Percentiles rank a stretch among this genome's conserved stretches.
phyloP scores from a whole-genome alignment of 2,888 invertebrate genomes.

The Brachycybe producta region DNA sequence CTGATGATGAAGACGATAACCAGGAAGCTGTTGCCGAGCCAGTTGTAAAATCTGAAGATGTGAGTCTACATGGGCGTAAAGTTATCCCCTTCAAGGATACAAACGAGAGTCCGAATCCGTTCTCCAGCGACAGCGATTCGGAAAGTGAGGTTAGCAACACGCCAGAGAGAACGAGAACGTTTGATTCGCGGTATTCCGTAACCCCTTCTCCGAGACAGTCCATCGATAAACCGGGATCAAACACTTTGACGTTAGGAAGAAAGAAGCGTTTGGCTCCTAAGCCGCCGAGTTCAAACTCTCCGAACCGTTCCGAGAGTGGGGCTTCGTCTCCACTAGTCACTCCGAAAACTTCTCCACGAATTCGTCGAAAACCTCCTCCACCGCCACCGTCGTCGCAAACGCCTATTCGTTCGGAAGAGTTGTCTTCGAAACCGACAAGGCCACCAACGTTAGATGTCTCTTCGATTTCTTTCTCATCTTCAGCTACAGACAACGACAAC shows the following conservation, averaged over 20 bases:
- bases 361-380: slow-evolving; percentile 9
- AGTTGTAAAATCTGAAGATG: neutral
- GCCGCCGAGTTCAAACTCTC: no score
- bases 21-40: slow-evolving; percentile 5
- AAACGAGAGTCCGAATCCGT: neutral
- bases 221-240: no score
- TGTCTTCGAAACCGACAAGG: no score
- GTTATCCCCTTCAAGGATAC: neutral
- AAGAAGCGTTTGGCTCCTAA: slow-evolving; percentile 32
- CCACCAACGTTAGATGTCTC: no score
- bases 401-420: no score
- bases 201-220: neutral
- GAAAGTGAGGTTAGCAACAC: neutral
- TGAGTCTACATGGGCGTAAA: neutral
- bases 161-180: neutral
- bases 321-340: slow-evolving; percentile 14
- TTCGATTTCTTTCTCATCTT: no score
- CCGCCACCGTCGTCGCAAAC: slow-evolving; percentile 10
- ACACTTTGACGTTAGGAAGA: no score
- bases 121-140: slow-evolving; percentile 2
- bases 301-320: slow-evolving; percentile 24
- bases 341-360: slow-evolving; percentile 9
- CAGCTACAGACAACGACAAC: neutral
- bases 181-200: neutral
- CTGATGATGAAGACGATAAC: slow-evolving; percentile 20